Evolutionary conservation across 2,888 invertebrate genomes (phyloP).

Genomic region (Nomada flava): DNA sequence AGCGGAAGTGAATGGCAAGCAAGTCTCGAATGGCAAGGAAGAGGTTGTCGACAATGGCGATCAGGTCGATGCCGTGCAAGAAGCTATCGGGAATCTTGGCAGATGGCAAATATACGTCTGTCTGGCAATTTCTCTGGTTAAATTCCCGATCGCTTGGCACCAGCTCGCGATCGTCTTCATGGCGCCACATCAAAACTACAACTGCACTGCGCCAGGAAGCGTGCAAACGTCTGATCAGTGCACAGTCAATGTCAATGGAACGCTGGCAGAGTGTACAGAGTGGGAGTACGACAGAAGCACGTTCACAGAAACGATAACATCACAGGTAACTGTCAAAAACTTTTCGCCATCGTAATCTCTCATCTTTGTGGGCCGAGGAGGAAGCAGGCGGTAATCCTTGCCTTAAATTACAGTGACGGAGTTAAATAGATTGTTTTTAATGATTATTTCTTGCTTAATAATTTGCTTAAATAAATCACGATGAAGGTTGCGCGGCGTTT

Average conservation of each 20-base stretch:
- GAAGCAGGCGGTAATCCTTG: constrained; percentile 32
- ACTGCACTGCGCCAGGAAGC: constrained; percentile 84
- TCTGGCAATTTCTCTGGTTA: constrained; percentile 88
- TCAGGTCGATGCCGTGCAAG: constrained; percentile 88
- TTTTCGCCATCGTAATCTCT: too few species aligned
- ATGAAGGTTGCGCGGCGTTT: constrained; percentile 13
- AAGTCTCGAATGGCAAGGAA: constrained; percentile 71
- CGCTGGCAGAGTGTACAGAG: constrained; percentile 85
- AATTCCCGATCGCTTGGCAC: constrained; percentile 93
- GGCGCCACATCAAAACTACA: constrained; percentile 88
- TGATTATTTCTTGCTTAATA: constrained; percentile 27
- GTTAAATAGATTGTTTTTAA: constrained; percentile 36
- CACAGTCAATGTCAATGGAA: constrained; percentile 83
- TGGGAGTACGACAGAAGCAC: constrained; percentile 87
- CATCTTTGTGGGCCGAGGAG: not conserved
- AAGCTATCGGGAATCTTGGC: constrained; percentile 89
- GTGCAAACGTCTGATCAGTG: constrained; percentile 74
- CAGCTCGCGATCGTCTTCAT: constrained; percentile 92
- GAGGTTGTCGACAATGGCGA: constrained; percentile 64
- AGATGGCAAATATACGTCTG: constrained; percentile 91
- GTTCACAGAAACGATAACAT: constrained; percentile 90
- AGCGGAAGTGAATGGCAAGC: constrained; percentile 78
- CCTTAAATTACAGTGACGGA: constrained; percentile 46
- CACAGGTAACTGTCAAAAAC: constrained; percentile 82
- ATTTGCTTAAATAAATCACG: constrained; percentile 29